A percentile compares a stretch with the other conserved stretches of the same genome.
phyloP scores from a whole-genome alignment of 2,888 invertebrate genomes.

The Drosophila pseudotakahashii region DNA sequence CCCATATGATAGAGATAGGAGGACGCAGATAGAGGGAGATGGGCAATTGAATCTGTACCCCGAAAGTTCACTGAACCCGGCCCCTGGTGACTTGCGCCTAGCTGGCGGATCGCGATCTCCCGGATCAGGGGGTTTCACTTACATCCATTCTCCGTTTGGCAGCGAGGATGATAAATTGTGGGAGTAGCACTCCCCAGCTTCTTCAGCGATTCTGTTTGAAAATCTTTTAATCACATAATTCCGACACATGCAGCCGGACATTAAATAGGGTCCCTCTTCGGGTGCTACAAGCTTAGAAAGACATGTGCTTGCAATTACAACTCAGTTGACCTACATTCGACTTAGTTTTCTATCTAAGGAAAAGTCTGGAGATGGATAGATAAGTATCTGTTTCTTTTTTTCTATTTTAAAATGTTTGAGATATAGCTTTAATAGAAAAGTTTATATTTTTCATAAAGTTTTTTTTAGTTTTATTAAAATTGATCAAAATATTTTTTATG shows the following conservation, averaged over 20 bases:
- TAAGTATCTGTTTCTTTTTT: too few relatives aligned
- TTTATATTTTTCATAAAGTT: not conserved
- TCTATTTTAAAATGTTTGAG: too few relatives aligned
- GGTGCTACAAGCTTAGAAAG: constrained; percentile 12
- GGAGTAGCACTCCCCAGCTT: constrained; percentile 21
- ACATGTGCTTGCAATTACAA: constrained; percentile 61
- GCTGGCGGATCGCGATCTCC: constrained; percentile 47
- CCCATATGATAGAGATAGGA: constrained; percentile 24
- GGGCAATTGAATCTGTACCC: constrained; percentile 35
- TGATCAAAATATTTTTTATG: not conserved
- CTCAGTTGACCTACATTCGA: constrained; percentile 57
- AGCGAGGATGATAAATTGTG: constrained; percentile 73
- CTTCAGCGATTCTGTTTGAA: constrained; percentile 18
- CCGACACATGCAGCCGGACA: constrained; percentile 28
- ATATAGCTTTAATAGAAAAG: not conserved
- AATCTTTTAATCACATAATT: constrained; percentile 72
- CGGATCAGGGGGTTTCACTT: constrained; percentile 62
- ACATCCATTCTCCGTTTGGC: constrained; percentile 36
- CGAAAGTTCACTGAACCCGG: constrained; percentile 71
- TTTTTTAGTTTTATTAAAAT: not conserved
- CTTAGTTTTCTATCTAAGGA: constrained; percentile 15
- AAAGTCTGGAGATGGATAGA: not conserved
- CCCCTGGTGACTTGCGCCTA: constrained; percentile 70
- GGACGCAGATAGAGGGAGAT: constrained; percentile 17
- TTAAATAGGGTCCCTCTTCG: constrained; percentile 2